Conservation (phyloP, 2,113 vertebrate genomes). For the Xiphophorus couchianus region DNA sequence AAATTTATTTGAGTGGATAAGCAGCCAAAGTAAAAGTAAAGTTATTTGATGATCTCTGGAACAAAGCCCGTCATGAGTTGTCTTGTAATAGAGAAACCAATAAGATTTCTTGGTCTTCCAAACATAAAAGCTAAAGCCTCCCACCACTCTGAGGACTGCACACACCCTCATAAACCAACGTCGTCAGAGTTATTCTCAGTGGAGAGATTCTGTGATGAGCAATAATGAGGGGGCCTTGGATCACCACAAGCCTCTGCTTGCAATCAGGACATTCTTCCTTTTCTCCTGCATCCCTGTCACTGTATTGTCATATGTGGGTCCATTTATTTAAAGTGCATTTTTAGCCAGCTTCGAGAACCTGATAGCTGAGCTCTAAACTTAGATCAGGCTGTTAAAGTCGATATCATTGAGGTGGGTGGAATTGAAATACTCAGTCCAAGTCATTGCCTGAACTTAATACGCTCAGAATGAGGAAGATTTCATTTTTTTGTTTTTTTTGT, state of each 20-base stretch:
- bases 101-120: neutral
- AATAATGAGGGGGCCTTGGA: neutral
- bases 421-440: neutral
- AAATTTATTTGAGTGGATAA: no score
- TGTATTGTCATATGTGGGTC: neutral
- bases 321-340: neutral
- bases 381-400: no score
- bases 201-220: neutral
- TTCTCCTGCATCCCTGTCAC: neutral
- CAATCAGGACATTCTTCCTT: neutral
- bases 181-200: neutral
- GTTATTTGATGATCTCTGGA: neutral
- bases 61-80: neutral
- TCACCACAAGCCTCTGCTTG: neutral
- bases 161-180: neutral
- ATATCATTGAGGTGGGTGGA: neutral
- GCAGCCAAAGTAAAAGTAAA: neutral
- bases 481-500: no score
- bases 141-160: neutral
- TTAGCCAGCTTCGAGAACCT: neutral
- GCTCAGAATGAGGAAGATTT: neutral
- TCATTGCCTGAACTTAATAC: neutral
- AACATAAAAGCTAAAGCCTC: neutral
- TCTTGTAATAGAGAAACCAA: neutral
- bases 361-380: neutral